These are phyloP conservation scores for Diaperis boleti DNA, from an alignment of 2,888 invertebrate species.

Conservation along the genomic window DNA sequence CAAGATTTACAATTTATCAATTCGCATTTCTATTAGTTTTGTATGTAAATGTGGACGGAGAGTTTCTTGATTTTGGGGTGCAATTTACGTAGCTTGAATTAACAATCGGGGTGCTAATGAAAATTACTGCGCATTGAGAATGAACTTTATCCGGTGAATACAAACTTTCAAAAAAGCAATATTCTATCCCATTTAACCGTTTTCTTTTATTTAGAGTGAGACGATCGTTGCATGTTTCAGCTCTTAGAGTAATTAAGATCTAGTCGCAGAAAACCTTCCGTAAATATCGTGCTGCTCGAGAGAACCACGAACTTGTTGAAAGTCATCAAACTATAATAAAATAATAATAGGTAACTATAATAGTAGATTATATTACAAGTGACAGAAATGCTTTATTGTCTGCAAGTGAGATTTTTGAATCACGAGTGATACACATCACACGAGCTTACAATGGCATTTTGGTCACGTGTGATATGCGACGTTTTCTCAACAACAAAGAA, in stretches of 20 bases:
- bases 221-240: conserved; percentile 11
- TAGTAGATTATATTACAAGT: too few species aligned
- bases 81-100: conserved; percentile 51
- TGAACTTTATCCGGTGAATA: conserved; percentile 49
- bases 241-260: conserved; percentile 23
- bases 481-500: too few species aligned
- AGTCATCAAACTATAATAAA: too few species aligned
- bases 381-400: too few species aligned
- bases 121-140: conserved; percentile 48
- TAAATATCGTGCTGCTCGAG: too few species aligned
- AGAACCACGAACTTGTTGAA: too few species aligned
- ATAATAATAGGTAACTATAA: too few species aligned
- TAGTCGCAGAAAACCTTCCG: conserved; percentile 7
- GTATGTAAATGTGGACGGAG: conserved; percentile 51
- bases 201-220: conserved; percentile 30
- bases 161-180: conserved; percentile 35
- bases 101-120: conserved; percentile 51
- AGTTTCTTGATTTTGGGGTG: conserved; percentile 51
- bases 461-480: too few species aligned
- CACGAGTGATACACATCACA: too few species aligned
- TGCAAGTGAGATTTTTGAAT: too few species aligned
- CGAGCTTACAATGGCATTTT: too few species aligned
- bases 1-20: conserved; percentile 47
- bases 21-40: conserved; percentile 53
- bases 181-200: conserved; percentile 41